phyloP scores from a whole-genome alignment of 2,888 invertebrate species.

The Leptothorax acervorum region DNA sequence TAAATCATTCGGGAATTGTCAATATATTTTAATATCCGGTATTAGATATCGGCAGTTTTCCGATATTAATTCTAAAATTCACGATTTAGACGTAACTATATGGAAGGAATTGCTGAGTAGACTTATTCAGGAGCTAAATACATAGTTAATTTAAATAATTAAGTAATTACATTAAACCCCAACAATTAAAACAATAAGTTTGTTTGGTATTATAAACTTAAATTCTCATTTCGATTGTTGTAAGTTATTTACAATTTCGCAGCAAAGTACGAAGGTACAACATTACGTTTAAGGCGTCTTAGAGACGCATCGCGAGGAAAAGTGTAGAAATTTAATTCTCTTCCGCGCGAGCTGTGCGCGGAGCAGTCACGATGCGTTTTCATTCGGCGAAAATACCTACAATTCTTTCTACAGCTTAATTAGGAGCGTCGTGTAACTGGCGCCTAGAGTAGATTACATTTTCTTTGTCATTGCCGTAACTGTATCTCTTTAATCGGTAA shows the following conservation, averaged over 20 bases:
- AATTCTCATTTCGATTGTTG: slow-evolving; percentile 5
- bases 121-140: neutral
- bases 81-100: neutral
- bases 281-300: neutral
- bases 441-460: slow-evolving; percentile 36
- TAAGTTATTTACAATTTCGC: slow-evolving; percentile 1
- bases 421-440: slow-evolving; percentile 14
- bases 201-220: neutral
- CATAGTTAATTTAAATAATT: neutral
- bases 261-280: neutral
- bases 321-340: slow-evolving; percentile 12
- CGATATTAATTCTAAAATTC: slow-evolving; percentile 2
- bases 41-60: slow-evolving; percentile 18
- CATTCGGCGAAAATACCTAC: slow-evolving; percentile 20
- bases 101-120: neutral
- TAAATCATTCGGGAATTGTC: slow-evolving; percentile 31
- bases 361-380: slow-evolving; percentile 13
- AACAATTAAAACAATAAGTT: neutral
- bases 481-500: slow-evolving; percentile 29
- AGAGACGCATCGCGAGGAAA: neutral
- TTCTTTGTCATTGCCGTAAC: slow-evolving; percentile 35
- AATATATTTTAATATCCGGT: slow-evolving; percentile 42
- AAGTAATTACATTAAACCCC: neutral
- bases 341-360: neutral
- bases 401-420: slow-evolving; percentile 35